Conservation (phyloP, 2,888 invertebrate species). For the Cosmorhoe ocellata region DNA sequence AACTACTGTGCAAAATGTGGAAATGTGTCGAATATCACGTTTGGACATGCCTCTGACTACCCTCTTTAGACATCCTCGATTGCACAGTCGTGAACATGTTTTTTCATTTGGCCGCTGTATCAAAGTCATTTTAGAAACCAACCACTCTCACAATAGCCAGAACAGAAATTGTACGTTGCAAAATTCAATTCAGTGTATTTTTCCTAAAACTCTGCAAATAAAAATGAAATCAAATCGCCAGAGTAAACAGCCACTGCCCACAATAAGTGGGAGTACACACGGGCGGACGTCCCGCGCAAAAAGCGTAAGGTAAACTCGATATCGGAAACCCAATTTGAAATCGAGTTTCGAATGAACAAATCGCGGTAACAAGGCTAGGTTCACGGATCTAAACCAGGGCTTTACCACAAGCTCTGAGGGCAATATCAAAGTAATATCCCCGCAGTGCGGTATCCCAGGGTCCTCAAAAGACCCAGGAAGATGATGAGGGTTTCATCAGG, state of each 20-base stretch:
- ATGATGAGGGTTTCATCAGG: too few relatives aligned
- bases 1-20: too few relatives aligned
- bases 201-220: constrained; percentile 3
- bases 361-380: constrained; percentile 4
- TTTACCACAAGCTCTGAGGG: too few relatives aligned
- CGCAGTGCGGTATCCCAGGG: too few relatives aligned
- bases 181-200: neutral
- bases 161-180: neutral
- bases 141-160: neutral
- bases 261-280: constrained; percentile 14
- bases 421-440: too few relatives aligned
- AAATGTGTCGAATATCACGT: too few relatives aligned
- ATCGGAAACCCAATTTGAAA: constrained; percentile 27
- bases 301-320: constrained; percentile 27
- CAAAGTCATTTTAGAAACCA: too few relatives aligned
- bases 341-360: constrained; percentile 26
- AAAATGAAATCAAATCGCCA: constrained; percentile 12
- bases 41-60: too few relatives aligned
- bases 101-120: too few relatives aligned
- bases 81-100: too few relatives aligned
- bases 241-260: constrained; percentile 8
- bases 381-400: neutral
- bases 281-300: constrained; percentile 17
- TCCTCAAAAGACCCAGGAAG: too few relatives aligned
- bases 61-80: too few relatives aligned